Base-by-base conservation (phyloP, 2,888 invertebrate genomes). In the Hirtodrosophila cameraria region DNA sequence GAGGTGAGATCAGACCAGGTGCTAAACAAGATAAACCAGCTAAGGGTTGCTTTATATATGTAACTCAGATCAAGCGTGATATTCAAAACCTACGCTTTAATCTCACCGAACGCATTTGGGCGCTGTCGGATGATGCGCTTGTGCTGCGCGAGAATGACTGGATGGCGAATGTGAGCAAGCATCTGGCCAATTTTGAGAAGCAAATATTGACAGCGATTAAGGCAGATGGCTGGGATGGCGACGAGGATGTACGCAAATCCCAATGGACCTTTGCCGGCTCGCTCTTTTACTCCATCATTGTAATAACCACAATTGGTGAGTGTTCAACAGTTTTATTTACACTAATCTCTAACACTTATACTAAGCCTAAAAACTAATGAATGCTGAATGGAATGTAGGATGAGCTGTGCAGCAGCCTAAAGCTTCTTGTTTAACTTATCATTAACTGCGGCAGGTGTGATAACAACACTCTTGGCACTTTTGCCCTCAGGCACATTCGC, bases 301-400 rank as follows among this genome's bases (percentile, higher is more conserved):
- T 98, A 75, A 98, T 98, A 90, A 98, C 98, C 50, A 98, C 98
- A 27, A 98, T 98, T 74, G 98, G 97, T 97, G 89, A 93, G 94
- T 91, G 41, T 54, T 30, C 11, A 16, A 27, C 15, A 12, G 30
- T 9, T 73, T 75, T 42, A 54, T 61, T 73, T 31, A 12, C 25
- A 50, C 61, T 66, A 60, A 69, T 15, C 16, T n/a, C n/a, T n/a
- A n/a, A n/a, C n/a, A n/a, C 2, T 41, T 61, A 25, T 25, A 20
- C 80, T 75, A 76, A 39, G 9, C 9, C 60, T 73, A 73, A 61
- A 12, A 33, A 50, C 67, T 50, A 54, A 48, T 1, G 36, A 45
- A 49, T 50, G 31, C 53, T 65, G 36, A 38, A 2, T 13, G 23
- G 9, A 28, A 23, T 11, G 15, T 9, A 18, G 3, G 20, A 8